A percentile compares a stretch with the other conserved stretches of the same genome.
These are phyloP conservation scores for Hirtodrosophila trivittata DNA, from an alignment of 2,888 invertebrate species.

Conservation along the genomic window DNA sequence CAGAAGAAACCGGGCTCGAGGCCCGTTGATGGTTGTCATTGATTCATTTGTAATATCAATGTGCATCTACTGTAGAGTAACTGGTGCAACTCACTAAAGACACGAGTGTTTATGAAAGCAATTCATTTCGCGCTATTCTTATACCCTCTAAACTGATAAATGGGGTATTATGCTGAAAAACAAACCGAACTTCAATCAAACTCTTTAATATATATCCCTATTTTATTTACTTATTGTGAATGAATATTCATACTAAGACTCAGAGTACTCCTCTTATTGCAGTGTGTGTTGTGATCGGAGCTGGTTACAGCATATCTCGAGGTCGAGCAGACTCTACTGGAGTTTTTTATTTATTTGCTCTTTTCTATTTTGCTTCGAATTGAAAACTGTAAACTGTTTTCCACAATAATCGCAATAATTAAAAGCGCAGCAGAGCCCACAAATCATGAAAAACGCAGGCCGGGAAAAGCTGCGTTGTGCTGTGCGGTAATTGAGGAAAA, in stretches of 20 bases:
- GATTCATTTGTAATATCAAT: conserved; percentile 45
- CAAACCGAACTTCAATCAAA: too few species aligned
- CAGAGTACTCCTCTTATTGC: too few species aligned
- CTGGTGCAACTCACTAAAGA: background rate
- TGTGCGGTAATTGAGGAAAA: conserved; percentile 56
- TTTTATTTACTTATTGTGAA: too few species aligned
- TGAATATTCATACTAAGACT: too few species aligned
- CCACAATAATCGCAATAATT: conserved; percentile 75
- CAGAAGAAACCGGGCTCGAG: conserved; percentile 17
- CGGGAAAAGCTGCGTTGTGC: conserved; percentile 31
- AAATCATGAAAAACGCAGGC: conserved; percentile 54
- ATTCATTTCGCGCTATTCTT: conserved; percentile 52
- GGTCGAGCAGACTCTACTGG: background rate
- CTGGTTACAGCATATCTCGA: background rate
- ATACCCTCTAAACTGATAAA: background rate
- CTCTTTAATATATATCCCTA: too few species aligned
- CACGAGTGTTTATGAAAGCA: conserved; percentile 41
- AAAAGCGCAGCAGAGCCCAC: conserved; percentile 60
- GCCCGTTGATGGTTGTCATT: conserved; percentile 38
- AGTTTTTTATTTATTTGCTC: conserved; percentile 6
- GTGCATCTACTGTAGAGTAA: conserved; percentile 8
- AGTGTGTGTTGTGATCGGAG: too few species aligned
- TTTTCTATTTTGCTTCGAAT: conserved; percentile 29
- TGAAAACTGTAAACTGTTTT: conserved; percentile 68
- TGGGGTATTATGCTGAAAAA: too few species aligned